These are phyloP conservation scores for Hartigia nigra DNA, from an alignment of 2,888 invertebrate species.

Conservation along the genomic window DNA sequence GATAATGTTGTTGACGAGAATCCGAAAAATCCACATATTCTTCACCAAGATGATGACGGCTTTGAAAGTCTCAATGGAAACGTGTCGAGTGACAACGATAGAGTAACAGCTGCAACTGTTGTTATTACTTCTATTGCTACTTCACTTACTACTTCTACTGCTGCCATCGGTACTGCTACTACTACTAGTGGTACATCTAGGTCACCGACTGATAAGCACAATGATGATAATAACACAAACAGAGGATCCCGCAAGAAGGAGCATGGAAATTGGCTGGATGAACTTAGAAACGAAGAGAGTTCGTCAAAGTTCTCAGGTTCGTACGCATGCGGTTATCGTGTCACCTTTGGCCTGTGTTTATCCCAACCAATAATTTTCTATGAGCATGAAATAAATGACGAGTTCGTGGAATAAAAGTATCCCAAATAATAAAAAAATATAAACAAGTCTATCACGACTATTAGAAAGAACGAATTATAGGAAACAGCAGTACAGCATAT, in stretches of 20 bases:
- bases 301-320: conserved; percentile 4
- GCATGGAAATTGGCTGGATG: neutral
- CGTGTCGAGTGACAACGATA: conserved; percentile 77
- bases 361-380: neutral
- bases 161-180: neutral
- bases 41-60: conserved; percentile 78
- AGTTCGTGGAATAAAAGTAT: neutral
- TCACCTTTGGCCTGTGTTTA: neutral
- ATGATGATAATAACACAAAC: neutral
- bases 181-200: neutral
- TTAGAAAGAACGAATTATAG: neutral
- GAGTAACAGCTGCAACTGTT: conserved; percentile 52
- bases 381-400: neutral
- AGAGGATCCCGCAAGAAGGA: neutral
- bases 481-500: neutral
- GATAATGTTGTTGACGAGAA: conserved; percentile 41
- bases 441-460: neutral
- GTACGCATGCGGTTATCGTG: neutral
- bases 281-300: neutral
- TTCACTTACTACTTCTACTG: neutral
- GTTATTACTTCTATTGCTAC: neutral
- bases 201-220: neutral
- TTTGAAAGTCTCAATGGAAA: conserved; percentile 88
- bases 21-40: conserved; percentile 40
- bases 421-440: neutral